These are phyloP conservation scores for Anthopleura sola DNA, from an alignment of 64 coral and sea anemone genomes.

Conservation along the genomic window DNA sequence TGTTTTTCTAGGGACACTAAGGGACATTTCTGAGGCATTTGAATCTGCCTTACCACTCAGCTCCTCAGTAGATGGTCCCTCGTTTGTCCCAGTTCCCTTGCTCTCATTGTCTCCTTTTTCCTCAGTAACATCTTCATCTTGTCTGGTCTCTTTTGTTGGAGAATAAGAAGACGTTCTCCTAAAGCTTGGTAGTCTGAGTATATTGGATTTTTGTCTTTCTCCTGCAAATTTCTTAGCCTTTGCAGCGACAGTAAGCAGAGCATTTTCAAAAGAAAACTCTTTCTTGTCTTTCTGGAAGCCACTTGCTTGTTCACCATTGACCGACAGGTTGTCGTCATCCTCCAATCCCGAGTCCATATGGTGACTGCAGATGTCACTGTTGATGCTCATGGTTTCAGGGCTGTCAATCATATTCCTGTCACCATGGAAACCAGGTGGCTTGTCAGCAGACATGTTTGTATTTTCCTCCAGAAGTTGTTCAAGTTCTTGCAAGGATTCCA, in stretches of 20 bases:
- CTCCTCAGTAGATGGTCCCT: neutral
- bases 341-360: constrained; percentile 29
- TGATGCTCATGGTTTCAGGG: constrained; percentile 64
- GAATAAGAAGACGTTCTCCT: neutral
- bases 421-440: constrained; percentile 44
- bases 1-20: neutral
- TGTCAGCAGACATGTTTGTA: constrained; percentile 3
- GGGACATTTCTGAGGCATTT: neutral
- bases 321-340: constrained; percentile 46
- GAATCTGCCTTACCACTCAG: neutral
- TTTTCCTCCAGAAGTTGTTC: constrained; percentile 52
- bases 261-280: constrained; percentile 39
- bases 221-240: constrained; percentile 52
- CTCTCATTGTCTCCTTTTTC: neutral
- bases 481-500: constrained; percentile 33
- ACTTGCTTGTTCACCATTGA: constrained; percentile 2
- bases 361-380: constrained; percentile 30
- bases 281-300: neutral
- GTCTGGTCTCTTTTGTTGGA: neutral
- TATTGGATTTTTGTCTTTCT: constrained; percentile 21
- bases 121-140: too few relatives aligned
- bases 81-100: neutral
- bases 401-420: constrained; percentile 25
- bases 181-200: neutral
- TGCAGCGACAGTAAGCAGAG: constrained; percentile 40